phyloP scores from a whole-genome alignment of 2,888 invertebrate genomes.

The Mythimna loreyi region DNA sequence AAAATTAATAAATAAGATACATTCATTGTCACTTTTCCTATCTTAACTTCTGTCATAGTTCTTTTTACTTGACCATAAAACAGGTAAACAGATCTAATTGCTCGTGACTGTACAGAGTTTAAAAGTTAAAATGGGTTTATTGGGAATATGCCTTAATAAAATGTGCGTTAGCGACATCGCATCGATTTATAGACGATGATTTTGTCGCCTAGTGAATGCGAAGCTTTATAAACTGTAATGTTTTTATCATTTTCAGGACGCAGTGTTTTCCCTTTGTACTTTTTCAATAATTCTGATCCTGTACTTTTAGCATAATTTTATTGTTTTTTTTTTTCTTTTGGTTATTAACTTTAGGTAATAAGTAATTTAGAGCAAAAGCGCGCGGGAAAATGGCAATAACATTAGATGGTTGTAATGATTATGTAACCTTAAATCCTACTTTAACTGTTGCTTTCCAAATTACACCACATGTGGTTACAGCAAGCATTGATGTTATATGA shows the following conservation, averaged over 20 bases:
- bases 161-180: background rate
- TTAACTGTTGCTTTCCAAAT: background rate
- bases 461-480: background rate
- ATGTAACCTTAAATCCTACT: conserved; percentile 3
- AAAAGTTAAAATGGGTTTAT: background rate
- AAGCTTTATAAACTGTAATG: conserved; percentile 15
- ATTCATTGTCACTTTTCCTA: too few relatives aligned
- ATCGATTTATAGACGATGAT: background rate
- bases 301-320: background rate
- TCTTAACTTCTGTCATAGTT: too few relatives aligned
- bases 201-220: conserved; percentile 38
- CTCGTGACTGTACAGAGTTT: background rate
- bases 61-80: too few relatives aligned
- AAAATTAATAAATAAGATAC: too few relatives aligned
- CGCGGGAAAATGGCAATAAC: conserved; percentile 30
- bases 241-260: conserved; percentile 24
- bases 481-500: background rate
- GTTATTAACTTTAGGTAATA: background rate
- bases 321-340: background rate
- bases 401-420: conserved; percentile 14
- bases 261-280: background rate
- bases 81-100: too few relatives aligned
- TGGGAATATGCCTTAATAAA: background rate
- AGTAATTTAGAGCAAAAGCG: background rate
- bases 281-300: background rate